phyloP scores from a whole-genome alignment of 2,888 invertebrate species.

The Anodontia alba region DNA sequence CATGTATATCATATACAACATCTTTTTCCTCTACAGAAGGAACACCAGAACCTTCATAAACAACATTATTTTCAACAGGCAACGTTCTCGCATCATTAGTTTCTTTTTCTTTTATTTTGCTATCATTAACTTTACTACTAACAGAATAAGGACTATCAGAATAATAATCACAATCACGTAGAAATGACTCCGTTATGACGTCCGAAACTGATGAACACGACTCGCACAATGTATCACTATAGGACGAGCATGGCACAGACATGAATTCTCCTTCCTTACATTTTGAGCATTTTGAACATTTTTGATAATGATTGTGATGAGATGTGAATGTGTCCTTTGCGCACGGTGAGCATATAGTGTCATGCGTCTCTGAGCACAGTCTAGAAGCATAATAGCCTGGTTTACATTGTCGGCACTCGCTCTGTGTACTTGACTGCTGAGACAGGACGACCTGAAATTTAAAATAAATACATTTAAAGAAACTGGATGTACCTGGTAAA shows the following conservation, averaged over 20 bases:
- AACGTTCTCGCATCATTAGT: background rate
- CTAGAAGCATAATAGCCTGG: constrained; percentile 64
- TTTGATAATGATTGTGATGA: constrained; percentile 35
- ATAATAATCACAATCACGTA: constrained; percentile 35
- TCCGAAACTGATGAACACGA: constrained; percentile 58
- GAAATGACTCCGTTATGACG: constrained; percentile 18
- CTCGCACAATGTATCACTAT: constrained; percentile 61
- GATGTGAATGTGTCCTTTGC: constrained; percentile 51
- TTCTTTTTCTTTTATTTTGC: background rate
- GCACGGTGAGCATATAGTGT: constrained; percentile 68
- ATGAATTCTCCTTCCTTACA: constrained; percentile 62
- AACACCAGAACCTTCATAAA: constrained; percentile 16
- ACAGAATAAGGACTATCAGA: constrained; percentile 2
- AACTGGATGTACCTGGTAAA: too few species aligned
- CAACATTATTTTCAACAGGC: background rate
- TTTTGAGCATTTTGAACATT: constrained; percentile 55
- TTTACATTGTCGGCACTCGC: constrained; percentile 61
- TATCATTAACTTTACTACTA: background rate
- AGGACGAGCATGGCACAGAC: constrained; percentile 49
- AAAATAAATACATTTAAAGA: background rate
- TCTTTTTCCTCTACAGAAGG: background rate
- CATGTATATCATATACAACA: background rate
- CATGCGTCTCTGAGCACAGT: constrained; percentile 56
- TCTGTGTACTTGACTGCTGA: background rate
- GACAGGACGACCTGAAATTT: background rate